These are phyloP conservation scores for Pampus argenteus DNA, from an alignment of 2,797 vertebrate genomes.

Conservation along the genomic window DNA sequence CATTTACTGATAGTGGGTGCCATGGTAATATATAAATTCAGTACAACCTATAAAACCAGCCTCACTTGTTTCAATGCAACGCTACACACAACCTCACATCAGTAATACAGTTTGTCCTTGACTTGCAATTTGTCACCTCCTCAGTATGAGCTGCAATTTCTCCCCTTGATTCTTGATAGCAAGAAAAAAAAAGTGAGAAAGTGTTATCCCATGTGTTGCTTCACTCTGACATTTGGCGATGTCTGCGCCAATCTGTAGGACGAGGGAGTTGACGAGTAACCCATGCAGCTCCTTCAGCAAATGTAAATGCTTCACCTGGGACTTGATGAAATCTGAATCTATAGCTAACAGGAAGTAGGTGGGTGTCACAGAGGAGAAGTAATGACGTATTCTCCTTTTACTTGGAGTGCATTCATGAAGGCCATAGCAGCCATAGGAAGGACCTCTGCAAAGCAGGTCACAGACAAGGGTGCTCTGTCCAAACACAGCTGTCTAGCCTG, in stretches of 20 bases:
- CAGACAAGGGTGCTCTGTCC: conserved; percentile 76
- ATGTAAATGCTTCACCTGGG: conserved; percentile 52
- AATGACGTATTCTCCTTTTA: conserved; percentile 48
- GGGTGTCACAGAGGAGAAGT: conserved; percentile 39
- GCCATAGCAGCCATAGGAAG: conserved; percentile 16
- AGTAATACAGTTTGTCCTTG: too few relatives aligned
- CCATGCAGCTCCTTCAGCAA: conserved; percentile 47
- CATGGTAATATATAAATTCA: too few relatives aligned
- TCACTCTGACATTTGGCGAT: conserved; percentile 53
- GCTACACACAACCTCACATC: too few relatives aligned
- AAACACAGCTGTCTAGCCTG: conserved; percentile 82
- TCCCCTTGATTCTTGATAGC: conserved; percentile 27
- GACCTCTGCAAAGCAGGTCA: conserved; percentile 70
- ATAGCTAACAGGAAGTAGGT: conserved; percentile 35
- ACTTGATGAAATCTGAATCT: conserved; percentile 58
- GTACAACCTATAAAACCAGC: too few relatives aligned
- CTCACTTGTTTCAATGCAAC: too few relatives aligned
- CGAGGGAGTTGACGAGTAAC: conserved; percentile 29
- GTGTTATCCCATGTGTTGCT: conserved; percentile 47
- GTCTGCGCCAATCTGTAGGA: conserved; percentile 41
- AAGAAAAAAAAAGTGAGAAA: conserved; percentile 39
- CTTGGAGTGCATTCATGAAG: conserved; percentile 33
- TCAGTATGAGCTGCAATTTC: too few relatives aligned
- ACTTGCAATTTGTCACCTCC: too few relatives aligned
- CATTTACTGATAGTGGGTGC: neutral